A percentile compares a stretch with the other conserved stretches of the same genome.
These are phyloP conservation scores for Mus caroli DNA, from an alignment of 2,797 vertebrate species.

Conservation along the genomic window DNA sequence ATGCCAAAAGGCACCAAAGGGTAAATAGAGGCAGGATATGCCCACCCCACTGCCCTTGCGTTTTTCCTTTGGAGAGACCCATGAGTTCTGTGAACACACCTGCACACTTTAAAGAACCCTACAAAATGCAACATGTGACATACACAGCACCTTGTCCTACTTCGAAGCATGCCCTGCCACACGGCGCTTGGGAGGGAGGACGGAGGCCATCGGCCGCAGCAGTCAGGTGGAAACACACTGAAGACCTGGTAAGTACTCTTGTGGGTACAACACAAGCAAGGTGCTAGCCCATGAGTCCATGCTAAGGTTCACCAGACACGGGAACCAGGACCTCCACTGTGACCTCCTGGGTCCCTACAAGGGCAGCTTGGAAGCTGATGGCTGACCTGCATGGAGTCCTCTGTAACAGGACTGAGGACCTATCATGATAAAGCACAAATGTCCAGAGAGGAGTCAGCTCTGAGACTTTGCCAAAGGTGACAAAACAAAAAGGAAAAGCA, in stretches of 20 bases:
- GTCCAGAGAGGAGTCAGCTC: background rate
- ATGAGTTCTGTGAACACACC: too few species aligned
- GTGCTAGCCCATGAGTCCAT: rapidly evolving
- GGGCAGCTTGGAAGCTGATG: background rate
- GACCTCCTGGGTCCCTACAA: rapidly evolving
- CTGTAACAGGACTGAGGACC: background rate
- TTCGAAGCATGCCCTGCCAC: background rate
- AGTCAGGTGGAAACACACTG: background rate
- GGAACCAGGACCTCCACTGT: background rate
- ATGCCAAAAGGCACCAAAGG: background rate
- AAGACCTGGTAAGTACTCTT: background rate
- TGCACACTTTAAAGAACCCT: background rate
- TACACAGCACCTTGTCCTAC: background rate
- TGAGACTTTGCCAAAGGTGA: too few species aligned
- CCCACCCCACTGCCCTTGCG: too few species aligned
- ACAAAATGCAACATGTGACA: background rate
- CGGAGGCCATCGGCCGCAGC: background rate
- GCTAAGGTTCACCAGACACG: background rate
- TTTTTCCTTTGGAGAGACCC: background rate
- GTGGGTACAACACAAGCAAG: background rate
- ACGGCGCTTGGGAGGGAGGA: background rate
- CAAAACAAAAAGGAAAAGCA: background rate
- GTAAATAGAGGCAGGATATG: background rate
- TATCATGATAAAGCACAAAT: background rate
- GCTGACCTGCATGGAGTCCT: too few species aligned